These are phyloP conservation scores for Cephus spinipes DNA, from an alignment of 2,888 invertebrate genomes.

Conservation along the genomic window DNA sequence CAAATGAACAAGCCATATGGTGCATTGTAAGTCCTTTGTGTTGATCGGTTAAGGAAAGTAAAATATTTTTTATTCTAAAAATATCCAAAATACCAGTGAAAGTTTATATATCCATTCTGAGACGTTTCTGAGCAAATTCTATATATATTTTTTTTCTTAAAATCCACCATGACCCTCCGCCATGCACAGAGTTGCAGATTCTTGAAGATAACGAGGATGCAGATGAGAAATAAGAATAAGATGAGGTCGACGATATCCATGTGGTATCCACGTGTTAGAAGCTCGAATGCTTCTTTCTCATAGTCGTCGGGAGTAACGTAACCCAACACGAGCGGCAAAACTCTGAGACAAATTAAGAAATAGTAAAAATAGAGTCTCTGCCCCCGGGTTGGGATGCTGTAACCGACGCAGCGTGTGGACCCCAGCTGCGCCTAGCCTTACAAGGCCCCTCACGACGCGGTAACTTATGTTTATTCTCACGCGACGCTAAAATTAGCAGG, in stretches of 20 bases:
- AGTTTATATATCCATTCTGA: too few species aligned
- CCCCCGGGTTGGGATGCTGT: slow-evolving; percentile 31
- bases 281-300: neutral
- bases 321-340: slow-evolving; percentile 38
- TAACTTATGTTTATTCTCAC: slow-evolving; percentile 26
- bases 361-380: slow-evolving; percentile 50
- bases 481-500: slow-evolving; percentile 19
- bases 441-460: slow-evolving; percentile 42
- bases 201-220: neutral
- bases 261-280: slow-evolving; percentile 23
- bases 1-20: too few species aligned
- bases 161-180: neutral
- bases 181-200: too few species aligned
- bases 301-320: slow-evolving; percentile 14
- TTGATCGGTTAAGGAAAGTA: too few species aligned
- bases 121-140: neutral
- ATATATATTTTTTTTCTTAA: neutral
- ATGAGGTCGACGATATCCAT: slow-evolving; percentile 8
- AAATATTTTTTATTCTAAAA: too few species aligned
- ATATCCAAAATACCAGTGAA: too few species aligned
- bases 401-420: slow-evolving; percentile 28
- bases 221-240: neutral
- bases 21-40: too few species aligned
- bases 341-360: slow-evolving; percentile 49
- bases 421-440: slow-evolving; percentile 46